Evolutionary conservation across 1,140 invertebrate species (phyloP).

Genomic region (Pissodes strobi): DNA sequence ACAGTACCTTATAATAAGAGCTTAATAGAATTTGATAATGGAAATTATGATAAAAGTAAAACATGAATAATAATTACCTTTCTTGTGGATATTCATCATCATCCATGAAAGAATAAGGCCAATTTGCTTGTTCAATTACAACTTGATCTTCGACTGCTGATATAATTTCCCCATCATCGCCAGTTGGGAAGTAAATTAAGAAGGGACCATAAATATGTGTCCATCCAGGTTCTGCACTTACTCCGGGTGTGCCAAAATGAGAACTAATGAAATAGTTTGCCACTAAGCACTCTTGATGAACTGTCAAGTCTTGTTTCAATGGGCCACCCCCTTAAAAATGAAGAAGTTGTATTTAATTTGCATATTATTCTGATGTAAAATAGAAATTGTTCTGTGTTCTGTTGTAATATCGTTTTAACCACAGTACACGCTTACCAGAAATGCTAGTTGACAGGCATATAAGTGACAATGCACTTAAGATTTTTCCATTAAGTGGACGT

Average conservation of each 20-base stretch:
- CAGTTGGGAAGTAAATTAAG: conserved; percentile 18
- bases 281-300: conserved; percentile 22
- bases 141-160: background rate
- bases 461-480: too few species aligned
- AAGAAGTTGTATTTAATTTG: too few species aligned
- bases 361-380: too few species aligned
- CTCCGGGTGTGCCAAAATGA: conserved; percentile 12
- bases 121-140: background rate
- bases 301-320: conserved; percentile 16
- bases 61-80: too few species aligned
- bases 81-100: conserved; percentile 15
- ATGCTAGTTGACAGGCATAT: too few species aligned
- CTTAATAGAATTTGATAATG: too few species aligned
- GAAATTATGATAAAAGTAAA: too few species aligned
- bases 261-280: conserved; percentile 23
- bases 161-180: conserved; percentile 10
- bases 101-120: conserved; percentile 14
- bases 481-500: too few species aligned
- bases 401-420: too few species aligned
- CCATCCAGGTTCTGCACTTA: conserved; percentile 13
- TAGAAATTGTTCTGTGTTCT: too few species aligned
- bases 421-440: too few species aligned
- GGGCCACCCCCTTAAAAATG: conserved; percentile 15
- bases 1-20: too few species aligned
- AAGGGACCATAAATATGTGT: conserved; percentile 20